Percentiles rank a stretch among this genome's conserved stretches.
Evolutionary conservation across 2,888 invertebrate genomes (phyloP).

Genomic region (Agriopis leucophaearia): DNA sequence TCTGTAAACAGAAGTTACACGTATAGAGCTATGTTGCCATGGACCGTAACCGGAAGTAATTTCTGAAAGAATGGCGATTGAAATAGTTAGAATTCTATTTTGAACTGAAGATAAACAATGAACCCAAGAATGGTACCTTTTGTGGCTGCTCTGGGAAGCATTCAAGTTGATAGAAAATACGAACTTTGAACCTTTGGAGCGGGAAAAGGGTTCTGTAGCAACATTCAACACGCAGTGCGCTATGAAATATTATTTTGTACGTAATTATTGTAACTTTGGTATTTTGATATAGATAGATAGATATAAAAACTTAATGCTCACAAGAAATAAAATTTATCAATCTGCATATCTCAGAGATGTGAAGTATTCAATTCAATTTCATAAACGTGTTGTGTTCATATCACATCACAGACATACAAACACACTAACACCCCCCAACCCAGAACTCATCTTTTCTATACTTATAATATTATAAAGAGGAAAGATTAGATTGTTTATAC

Average conservation of each 20-base stretch:
- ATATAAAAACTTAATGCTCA: no score
- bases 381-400: no score
- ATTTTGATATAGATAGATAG: no score
- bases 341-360: no score
- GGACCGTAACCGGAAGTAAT: constrained; percentile 35
- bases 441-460: no score
- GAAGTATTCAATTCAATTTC: no score
- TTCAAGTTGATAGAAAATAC: constrained; percentile 20
- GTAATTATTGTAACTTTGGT: no score
- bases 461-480: no score
- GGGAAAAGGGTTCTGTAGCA: constrained; percentile 18
- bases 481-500: no score
- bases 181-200: background rate
- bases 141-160: constrained; percentile 11
- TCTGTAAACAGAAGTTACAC: background rate
- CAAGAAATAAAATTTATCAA: no score
- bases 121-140: constrained; percentile 32
- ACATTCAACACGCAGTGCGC: background rate
- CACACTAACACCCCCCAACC: no score
- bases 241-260: background rate
- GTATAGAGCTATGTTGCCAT: background rate
- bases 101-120: constrained; percentile 40
- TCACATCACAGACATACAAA: no score
- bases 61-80: constrained; percentile 60
- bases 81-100: constrained; percentile 59